phyloP scores from a whole-genome alignment of 2,113 vertebrate species.

The Vimba vimba region DNA sequence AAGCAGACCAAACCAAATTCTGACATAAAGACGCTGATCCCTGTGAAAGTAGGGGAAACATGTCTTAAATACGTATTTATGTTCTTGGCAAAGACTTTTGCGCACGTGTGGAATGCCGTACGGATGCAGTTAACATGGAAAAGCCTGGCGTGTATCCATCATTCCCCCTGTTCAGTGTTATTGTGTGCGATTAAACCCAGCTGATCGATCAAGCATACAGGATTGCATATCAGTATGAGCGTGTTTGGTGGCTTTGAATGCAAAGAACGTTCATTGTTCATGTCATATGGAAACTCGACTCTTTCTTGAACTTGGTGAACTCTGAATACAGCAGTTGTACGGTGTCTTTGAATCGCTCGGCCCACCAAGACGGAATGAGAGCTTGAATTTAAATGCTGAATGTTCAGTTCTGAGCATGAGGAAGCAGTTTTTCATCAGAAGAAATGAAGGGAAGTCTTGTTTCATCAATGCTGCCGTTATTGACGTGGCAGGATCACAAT shows the following conservation, averaged over 20 bases:
- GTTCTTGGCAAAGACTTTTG: neutral
- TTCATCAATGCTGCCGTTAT: conserved; percentile 31
- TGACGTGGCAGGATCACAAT: conserved; percentile 39
- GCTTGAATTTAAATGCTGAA: conserved; percentile 43
- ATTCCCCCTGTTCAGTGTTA: neutral
- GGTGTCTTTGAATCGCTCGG: neutral
- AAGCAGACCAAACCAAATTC: conserved; percentile 3
- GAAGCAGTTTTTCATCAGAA: conserved; percentile 42
- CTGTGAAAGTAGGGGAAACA: neutral
- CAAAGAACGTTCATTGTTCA: neutral
- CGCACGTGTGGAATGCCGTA: neutral
- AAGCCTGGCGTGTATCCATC: neutral
- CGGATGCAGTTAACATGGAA: neutral
- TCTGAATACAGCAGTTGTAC: neutral
- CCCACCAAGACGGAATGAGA: neutral
- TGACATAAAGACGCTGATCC: conserved; percentile 8
- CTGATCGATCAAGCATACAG: neutral
- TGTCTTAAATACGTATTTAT: neutral
- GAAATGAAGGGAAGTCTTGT: conserved; percentile 48
- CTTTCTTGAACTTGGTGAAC: conserved; percentile 10
- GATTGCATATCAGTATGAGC: neutral
- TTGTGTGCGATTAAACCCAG: neutral
- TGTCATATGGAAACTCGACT: neutral
- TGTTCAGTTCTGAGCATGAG: conserved; percentile 32
- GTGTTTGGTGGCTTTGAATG: neutral